phyloP scores from a whole-genome alignment of 2,797 vertebrate genomes.

The Silurus lanzhouensis region DNA sequence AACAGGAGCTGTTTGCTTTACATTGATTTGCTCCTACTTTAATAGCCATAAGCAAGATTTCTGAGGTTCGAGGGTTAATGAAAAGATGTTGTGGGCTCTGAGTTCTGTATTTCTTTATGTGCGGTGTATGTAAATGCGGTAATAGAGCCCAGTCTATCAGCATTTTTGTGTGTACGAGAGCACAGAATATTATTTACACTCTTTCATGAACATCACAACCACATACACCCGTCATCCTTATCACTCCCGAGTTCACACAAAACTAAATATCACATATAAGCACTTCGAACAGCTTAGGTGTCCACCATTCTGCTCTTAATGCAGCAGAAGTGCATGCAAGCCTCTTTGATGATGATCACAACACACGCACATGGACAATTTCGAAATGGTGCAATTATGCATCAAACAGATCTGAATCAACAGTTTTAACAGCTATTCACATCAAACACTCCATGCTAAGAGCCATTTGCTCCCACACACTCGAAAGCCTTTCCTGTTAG shows the following conservation, averaged over 20 bases:
- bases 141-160: neutral
- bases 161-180: neutral
- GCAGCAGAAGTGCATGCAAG: conserved; percentile 25
- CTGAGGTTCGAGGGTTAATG: neutral
- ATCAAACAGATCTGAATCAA: conserved; percentile 70
- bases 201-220: neutral
- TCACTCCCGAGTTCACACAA: conserved; percentile 33
- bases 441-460: conserved; percentile 66
- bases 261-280: neutral
- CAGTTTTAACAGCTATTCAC: conserved; percentile 66
- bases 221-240: neutral
- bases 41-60: neutral
- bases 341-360: conserved; percentile 23
- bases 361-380: conserved; percentile 29
- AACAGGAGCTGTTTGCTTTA: neutral
- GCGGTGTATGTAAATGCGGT: neutral
- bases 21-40: neutral
- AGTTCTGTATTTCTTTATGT: neutral
- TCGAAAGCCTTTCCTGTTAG: conserved; percentile 3
- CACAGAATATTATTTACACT: neutral
- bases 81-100: neutral
- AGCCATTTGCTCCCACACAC: conserved; percentile 62
- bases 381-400: conserved; percentile 65
- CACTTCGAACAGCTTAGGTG: conserved; percentile 24
- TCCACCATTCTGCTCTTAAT: conserved; percentile 28